phyloP scores from a whole-genome alignment of 2,888 invertebrate genomes.

The Drosophila birchii region DNA sequence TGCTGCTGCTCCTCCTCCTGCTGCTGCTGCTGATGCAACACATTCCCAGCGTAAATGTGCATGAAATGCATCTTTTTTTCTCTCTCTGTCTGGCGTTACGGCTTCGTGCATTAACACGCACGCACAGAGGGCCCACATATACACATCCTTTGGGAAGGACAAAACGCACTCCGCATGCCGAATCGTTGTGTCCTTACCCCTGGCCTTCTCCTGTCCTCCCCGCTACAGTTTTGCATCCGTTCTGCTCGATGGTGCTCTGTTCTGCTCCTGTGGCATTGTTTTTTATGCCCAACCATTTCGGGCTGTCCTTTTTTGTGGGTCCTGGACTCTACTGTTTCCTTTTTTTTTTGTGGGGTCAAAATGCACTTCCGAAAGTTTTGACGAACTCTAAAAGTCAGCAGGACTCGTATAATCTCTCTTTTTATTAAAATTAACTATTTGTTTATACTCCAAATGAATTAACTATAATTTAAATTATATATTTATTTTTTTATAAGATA shows the following conservation, averaged over 20 bases:
- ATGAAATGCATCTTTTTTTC: conserved; percentile 48
- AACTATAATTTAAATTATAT: no score
- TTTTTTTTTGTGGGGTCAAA: conserved; percentile 7
- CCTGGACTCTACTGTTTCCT: neutral
- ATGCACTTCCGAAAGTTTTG: conserved; percentile 1
- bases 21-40: conserved; percentile 25
- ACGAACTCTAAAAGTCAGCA: neutral
- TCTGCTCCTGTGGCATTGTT: conserved; percentile 39
- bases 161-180: conserved; percentile 68
- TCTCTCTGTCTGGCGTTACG: conserved; percentile 56
- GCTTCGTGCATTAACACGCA: conserved; percentile 78
- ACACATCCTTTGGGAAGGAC: conserved; percentile 50
- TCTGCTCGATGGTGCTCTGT: conserved; percentile 17
- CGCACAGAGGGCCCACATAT: conserved; percentile 53
- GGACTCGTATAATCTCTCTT: no score
- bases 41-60: conserved; percentile 55
- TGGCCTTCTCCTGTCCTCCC: conserved; percentile 17
- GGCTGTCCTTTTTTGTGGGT: conserved; percentile 8
- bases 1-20: neutral
- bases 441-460: neutral
- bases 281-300: conserved; percentile 23
- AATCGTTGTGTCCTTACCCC: conserved; percentile 51
- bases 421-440: rapidly evolving
- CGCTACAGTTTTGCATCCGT: conserved; percentile 35
- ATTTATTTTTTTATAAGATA: neutral